phyloP scores from a whole-genome alignment of 1,140 invertebrate species.

The Ectropis grisescens region DNA sequence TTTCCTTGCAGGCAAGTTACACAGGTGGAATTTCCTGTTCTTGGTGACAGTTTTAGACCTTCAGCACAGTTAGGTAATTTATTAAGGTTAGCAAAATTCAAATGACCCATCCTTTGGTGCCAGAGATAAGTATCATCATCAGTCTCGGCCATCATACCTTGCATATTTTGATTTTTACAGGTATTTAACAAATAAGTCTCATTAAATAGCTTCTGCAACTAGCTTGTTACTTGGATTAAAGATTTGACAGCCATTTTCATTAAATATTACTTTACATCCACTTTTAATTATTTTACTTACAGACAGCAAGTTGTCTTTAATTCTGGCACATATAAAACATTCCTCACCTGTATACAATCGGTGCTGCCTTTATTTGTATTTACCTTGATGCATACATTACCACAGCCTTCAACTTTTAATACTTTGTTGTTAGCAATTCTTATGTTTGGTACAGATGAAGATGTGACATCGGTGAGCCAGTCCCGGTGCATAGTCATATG shows the following conservation, averaged over 20 bases:
- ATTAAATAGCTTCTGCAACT: conserved; percentile 24
- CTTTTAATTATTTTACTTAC: conserved; percentile 24
- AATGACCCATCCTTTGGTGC: conserved; percentile 20
- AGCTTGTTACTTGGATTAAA: conserved; percentile 13
- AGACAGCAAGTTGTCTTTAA: conserved; percentile 19
- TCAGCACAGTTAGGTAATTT: conserved; percentile 13
- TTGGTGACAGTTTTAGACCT: conserved; percentile 14
- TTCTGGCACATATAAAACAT: conserved; percentile 23
- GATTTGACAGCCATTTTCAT: conserved; percentile 20
- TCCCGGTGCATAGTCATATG: conserved; percentile 21
- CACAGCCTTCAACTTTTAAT: conserved; percentile 15
- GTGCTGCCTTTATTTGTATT: conserved; percentile 8
- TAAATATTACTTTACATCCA: conserved; percentile 23
- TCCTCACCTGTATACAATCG: conserved; percentile 18
- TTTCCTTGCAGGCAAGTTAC: conserved; percentile 28
- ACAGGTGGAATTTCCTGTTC: conserved; percentile 15
- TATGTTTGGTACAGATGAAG: conserved; percentile 12
- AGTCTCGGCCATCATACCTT: conserved; percentile 8
- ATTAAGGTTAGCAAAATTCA: conserved; percentile 15
- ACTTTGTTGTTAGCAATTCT: conserved; percentile 17
- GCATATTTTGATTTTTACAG: conserved; percentile 11
- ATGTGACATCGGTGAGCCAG: conserved; percentile 10
- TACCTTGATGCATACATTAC: conserved; percentile 14
- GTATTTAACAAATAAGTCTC: conserved; percentile 21
- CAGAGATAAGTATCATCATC: conserved; percentile 16